These are phyloP conservation scores for Nephrotoma flavescens DNA, from an alignment of 2,888 invertebrate species.

Conservation along the genomic window DNA sequence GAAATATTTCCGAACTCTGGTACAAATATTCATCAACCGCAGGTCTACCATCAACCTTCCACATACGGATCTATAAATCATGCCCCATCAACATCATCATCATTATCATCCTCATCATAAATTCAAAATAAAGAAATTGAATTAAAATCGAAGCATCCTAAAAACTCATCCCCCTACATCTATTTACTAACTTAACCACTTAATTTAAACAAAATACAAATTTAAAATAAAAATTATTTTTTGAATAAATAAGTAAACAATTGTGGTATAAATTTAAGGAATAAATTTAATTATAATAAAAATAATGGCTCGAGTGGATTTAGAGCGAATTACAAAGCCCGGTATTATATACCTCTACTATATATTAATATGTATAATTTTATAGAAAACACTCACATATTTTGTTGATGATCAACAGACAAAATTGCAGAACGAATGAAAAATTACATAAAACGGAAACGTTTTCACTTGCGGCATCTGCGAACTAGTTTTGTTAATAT, in stretches of 20 bases:
- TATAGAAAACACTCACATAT: neutral
- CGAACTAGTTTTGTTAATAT: neutral
- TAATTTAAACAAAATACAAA: neutral
- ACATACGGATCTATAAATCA: conserved; percentile 23
- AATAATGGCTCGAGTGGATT: neutral
- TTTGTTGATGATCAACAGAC: neutral
- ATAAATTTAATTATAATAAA: neutral
- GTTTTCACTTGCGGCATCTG: neutral
- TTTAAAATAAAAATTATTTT: neutral
- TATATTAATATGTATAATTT: neutral
- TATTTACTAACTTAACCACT: neutral
- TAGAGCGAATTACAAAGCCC: neutral
- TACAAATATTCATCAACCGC: neutral
- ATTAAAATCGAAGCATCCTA: neutral
- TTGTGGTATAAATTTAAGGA: neutral
- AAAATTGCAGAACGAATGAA: neutral
- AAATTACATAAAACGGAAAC: neutral
- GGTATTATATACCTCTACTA: neutral
- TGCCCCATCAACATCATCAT: neutral
- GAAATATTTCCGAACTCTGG: neutral
- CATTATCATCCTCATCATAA: neutral
- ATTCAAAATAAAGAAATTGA: neutral
- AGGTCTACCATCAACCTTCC: conserved; percentile 10
- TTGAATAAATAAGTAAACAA: neutral
- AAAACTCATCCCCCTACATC: neutral